Base-by-base conservation (phyloP, 2,888 invertebrate species). In the Arctia plantaginis region DNA sequence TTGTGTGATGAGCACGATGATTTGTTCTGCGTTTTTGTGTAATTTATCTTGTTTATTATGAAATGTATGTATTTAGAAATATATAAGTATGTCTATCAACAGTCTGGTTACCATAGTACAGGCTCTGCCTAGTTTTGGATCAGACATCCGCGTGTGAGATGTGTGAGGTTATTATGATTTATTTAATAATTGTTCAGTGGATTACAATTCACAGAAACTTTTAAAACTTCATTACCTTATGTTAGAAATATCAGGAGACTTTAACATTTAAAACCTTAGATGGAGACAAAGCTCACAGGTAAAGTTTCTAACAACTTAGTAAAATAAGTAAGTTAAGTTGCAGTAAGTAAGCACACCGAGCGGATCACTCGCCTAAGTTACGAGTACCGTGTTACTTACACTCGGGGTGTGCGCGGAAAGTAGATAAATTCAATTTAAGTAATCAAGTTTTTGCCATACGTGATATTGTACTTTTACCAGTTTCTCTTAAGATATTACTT, bases 291-390 rank as follows among this genome's bases (percentile, higher is more conserved):
- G 23, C 33, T 35, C 71, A 64, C 71, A 41, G 66, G 51, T 30
- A 41, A 67, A 66, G 72, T 72, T 47, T 66, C n/a, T 1, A 30
- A 23, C 41, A 67, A 41, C 59, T 67, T 66, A 44, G 83, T 85
- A 77, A 84, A 83, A 86, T 86, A 83, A 85, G 85, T 83, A 78
- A 81, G 74, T 79, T 79, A 83, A 84, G 83, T 84, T 80, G 73
- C 77, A 72, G 75, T 85, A 82, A 86, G 84, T 86, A 80, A 78
- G 80, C 80, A 76, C 80, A 69, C 80, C 77, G 73, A 72, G 75
- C 76, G 82, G 80, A 82, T 80, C 83, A 80, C 78, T 79, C 80
- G 69, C 71, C 74, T 68, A 78, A 74, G 79, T 79, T 82, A 80
- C 81, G 78, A 74, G 69, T 51, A 39, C 64, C 8, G 64, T 67